These are phyloP conservation scores for Hemiscyllium ocellatum DNA, from an alignment of 2,113 vertebrate genomes.

Conservation along the genomic window DNA sequence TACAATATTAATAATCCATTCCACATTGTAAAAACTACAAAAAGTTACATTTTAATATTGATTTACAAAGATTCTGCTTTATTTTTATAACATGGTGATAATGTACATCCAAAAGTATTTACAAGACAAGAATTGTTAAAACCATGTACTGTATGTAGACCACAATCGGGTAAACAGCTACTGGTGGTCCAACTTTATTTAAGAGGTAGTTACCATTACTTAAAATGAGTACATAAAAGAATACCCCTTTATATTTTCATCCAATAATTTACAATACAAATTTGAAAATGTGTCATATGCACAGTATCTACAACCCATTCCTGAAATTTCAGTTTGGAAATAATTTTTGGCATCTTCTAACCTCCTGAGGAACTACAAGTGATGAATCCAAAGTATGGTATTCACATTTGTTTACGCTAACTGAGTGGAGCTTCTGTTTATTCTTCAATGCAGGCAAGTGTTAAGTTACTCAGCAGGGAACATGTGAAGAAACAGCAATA, in stretches of 20 bases:
- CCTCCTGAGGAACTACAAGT: constrained; percentile 35
- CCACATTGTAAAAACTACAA: constrained; percentile 74
- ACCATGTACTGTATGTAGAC: constrained; percentile 61
- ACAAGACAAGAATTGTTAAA: constrained; percentile 61
- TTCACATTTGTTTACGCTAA: constrained; percentile 29
- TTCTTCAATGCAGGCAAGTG: constrained; percentile 26
- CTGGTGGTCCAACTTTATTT: constrained; percentile 77
- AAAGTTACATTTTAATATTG: constrained; percentile 52
- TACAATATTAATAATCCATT: constrained; percentile 80
- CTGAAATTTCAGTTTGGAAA: constrained; percentile 45
- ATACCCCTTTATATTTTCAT: constrained; percentile 78
- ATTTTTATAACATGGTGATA: constrained; percentile 67
- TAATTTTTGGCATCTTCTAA: constrained; percentile 36
- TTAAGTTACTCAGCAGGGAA: constrained; percentile 35
- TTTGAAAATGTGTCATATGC: constrained; percentile 69
- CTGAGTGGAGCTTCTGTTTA: constrained; percentile 32
- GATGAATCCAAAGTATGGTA: constrained; percentile 24
- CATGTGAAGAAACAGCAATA: constrained; percentile 30
- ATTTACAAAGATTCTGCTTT: constrained; percentile 65
- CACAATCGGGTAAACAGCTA: constrained; percentile 71
- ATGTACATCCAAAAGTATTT: constrained; percentile 77
- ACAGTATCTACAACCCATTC: constrained; percentile 71
- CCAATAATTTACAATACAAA: constrained; percentile 84
- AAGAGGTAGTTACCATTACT: constrained; percentile 95
- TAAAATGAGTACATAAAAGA: constrained; percentile 69